These are phyloP conservation scores for Thereva unica DNA, from an alignment of 2,888 invertebrate genomes.

Conservation along the genomic window DNA sequence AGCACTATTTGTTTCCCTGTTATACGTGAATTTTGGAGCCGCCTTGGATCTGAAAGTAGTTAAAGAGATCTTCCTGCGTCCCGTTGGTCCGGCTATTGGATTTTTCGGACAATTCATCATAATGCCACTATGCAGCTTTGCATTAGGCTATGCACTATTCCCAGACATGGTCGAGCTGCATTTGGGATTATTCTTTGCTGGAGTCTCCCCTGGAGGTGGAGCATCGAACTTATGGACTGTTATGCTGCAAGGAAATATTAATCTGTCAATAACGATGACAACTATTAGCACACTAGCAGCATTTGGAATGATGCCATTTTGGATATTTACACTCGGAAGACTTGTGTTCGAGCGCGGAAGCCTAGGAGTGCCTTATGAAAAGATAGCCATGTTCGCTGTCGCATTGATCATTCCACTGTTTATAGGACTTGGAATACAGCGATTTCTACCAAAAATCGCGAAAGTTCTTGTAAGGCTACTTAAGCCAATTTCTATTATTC, in stretches of 20 bases:
- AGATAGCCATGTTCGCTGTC: slow-evolving; percentile 74
- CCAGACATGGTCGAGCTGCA: slow-evolving; percentile 71
- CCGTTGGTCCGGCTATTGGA: slow-evolving; percentile 79
- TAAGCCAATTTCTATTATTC: slow-evolving; percentile 79
- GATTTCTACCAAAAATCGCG: slow-evolving; percentile 69
- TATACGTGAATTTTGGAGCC: slow-evolving; percentile 91
- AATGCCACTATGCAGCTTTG: slow-evolving; percentile 85
- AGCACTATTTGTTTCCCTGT: slow-evolving; percentile 73
- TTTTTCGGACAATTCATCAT: slow-evolving; percentile 77
- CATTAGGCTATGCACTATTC: slow-evolving; percentile 72
- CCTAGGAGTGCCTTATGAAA: slow-evolving; percentile 76
- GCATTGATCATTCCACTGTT: slow-evolving; percentile 74
- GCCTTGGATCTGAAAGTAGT: slow-evolving; percentile 78
- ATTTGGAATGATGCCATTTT: slow-evolving; percentile 89
- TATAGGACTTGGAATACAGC: slow-evolving; percentile 71
- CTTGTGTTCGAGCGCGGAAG: slow-evolving; percentile 73
- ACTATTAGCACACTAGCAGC: slow-evolving; percentile 85
- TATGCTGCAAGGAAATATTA: slow-evolving; percentile 87
- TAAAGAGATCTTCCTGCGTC: slow-evolving; percentile 66
- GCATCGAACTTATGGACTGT: slow-evolving; percentile 97
- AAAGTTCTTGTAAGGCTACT: slow-evolving; percentile 75
- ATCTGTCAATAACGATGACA: slow-evolving; percentile 94
- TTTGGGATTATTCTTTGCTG: slow-evolving; percentile 86
- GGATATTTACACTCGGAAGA: slow-evolving; percentile 86
- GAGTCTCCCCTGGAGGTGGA: slow-evolving; percentile 90